Base-by-base conservation (phyloP, 2,113 vertebrate genomes). In the Oncorhynchus masou region DNA sequence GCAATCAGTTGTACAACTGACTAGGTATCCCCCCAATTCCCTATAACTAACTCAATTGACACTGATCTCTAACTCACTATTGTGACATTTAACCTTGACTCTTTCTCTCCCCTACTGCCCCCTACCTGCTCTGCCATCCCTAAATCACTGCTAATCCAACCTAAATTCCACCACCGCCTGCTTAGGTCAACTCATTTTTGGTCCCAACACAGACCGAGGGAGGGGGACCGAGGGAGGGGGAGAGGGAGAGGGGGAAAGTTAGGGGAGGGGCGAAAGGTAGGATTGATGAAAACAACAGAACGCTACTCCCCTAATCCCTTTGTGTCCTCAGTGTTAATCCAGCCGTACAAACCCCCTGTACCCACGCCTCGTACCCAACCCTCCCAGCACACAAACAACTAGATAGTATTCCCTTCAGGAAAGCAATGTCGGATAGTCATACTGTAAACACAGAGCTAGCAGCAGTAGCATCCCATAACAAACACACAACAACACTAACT, bases 221-320 rank as follows among this genome's bases (percentile, higher is more conserved):
- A 27, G 27, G 27, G 25, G 27, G 27, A 19, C 25, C 60, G 31
- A 60, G 49, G 59, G 73, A 80, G 29, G 74, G 74, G 68, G 60
- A 68, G 60, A 62, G 74, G 68, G 60, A 68, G 60, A 62, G n/a
- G n/a, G 59, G 69, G 81, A 74, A 73, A 45, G 75, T 79, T 79
- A 66, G 66, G 75, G 70, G 54, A 71, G 71, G 82, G 7, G 69
- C 78, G 76, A 79, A 84, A 80, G 83, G 79, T 83, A 82, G 74
- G 76, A 79, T 88, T 91, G 80, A 89, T 79, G 79, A 92, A 92
- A 92, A 93, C 88, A 93, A 93, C 91, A 91, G 88, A 92, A 91
- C 87, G 78, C 82, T 87, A 81, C 74, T 82, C 77, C 13, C 83
- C 74, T 88, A 90, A 93, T 94, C 91, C 89, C 87, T 94, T 93